These are phyloP conservation scores for Drosophila diplacantha DNA, from an alignment of 2,888 invertebrate species.

Conservation along the genomic window DNA sequence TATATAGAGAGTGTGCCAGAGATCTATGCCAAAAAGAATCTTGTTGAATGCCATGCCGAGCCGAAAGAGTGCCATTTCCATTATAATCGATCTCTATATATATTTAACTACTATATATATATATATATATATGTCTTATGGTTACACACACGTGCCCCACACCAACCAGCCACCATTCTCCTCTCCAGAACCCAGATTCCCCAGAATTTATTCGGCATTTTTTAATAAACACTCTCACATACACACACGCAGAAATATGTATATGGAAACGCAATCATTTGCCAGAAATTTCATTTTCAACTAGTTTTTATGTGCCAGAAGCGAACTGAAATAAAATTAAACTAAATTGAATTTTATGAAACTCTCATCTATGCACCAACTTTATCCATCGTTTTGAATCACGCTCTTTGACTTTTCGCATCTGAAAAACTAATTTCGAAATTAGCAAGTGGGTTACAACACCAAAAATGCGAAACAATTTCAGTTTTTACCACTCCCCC, in stretches of 20 bases:
- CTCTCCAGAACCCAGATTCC: constrained; percentile 8
- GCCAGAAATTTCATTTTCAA: constrained; percentile 36
- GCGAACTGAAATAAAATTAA: constrained; percentile 15
- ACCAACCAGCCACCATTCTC: constrained; percentile 23
- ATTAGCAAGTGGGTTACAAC: constrained; percentile 37
- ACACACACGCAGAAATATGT: not conserved
- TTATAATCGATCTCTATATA: constrained; percentile 40
- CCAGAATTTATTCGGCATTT: constrained; percentile 32
- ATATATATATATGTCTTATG: constrained; percentile 76
- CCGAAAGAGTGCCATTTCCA: constrained; percentile 34
- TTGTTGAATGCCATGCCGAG: constrained; percentile 34
- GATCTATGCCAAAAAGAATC: constrained; percentile 24
- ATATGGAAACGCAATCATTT: constrained; percentile 20
- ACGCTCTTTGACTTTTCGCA: constrained; percentile 39
- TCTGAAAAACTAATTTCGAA: constrained; percentile 38
- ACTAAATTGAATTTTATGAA: constrained; percentile 44
- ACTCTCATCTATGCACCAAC: constrained; percentile 41
- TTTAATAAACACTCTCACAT: constrained; percentile 12
- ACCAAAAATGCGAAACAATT: constrained; percentile 33
- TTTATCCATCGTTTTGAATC: constrained; percentile 48
- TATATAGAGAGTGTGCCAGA: constrained; percentile 44
- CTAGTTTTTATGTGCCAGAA: constrained; percentile 26
- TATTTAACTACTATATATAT: constrained; percentile 49
- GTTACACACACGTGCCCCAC: constrained; percentile 76
- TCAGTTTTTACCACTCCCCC: constrained; percentile 22